phyloP scores from a whole-genome alignment of 2,113 vertebrate species.

The Esox niger region DNA sequence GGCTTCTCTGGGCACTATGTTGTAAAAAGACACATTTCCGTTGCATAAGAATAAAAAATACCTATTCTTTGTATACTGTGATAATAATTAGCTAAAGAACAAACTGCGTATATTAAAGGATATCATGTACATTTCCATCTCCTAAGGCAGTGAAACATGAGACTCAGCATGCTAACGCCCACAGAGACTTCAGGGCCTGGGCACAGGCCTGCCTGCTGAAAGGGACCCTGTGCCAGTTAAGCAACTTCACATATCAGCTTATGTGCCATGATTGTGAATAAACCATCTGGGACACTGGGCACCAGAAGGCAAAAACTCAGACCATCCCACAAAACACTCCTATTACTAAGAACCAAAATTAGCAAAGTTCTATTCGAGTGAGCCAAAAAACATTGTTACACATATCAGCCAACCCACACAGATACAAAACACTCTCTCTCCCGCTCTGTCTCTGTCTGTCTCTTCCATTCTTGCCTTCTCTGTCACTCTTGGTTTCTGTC shows the following conservation, averaged over 20 bases:
- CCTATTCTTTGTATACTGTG: no score
- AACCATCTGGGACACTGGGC: slow-evolving; percentile 60
- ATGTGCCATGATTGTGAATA: slow-evolving; percentile 54
- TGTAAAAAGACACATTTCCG: no score
- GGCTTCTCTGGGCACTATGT: neutral
- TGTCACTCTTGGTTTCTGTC: no score
- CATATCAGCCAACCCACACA: neutral
- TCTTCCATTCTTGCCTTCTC: no score
- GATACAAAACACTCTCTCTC: no score
- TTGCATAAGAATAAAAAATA: no score
- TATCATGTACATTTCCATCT: neutral
- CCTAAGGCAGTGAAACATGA: slow-evolving; percentile 1
- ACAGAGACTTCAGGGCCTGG: slow-evolving; percentile 11
- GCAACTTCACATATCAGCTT: slow-evolving; percentile 57
- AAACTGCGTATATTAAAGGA: neutral
- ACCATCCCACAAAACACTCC: slow-evolving; percentile 43
- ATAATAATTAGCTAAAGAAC: neutral
- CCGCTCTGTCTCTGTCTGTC: no score
- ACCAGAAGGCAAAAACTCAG: slow-evolving; percentile 51
- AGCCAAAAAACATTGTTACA: neutral
- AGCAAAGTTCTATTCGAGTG: slow-evolving; percentile 59
- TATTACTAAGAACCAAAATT: slow-evolving; percentile 59
- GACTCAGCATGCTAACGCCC: slow-evolving; percentile 24
- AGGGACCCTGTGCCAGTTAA: slow-evolving; percentile 49
- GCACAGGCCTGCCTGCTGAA: slow-evolving; percentile 33